Conservation (phyloP, 1,140 invertebrate species). For the Cyrtorhinus lividipennis region DNA sequence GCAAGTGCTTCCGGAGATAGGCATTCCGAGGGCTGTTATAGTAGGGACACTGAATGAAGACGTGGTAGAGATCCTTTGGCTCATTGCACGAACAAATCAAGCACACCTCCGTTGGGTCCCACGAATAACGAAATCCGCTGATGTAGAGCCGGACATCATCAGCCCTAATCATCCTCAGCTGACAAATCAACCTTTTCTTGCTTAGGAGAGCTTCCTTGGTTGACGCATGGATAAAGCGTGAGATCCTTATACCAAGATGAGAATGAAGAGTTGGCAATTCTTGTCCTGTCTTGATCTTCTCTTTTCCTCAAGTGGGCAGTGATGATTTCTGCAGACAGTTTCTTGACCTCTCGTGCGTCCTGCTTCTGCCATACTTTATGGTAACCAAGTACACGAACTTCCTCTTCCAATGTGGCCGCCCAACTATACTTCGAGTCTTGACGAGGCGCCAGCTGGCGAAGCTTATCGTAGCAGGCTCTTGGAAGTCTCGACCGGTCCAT, state of each 20-base stretch:
- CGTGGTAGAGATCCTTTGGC: neutral
- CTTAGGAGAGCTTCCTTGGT: neutral
- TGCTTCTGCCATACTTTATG: too few relatives aligned
- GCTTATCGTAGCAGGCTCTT: conserved; percentile 5
- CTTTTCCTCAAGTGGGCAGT: neutral
- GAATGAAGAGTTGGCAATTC: neutral
- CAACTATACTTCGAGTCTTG: neutral
- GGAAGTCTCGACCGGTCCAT: neutral
- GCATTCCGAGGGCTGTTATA: neutral
- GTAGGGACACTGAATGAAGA: too few relatives aligned
- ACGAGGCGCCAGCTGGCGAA: neutral
- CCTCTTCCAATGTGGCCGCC: neutral
- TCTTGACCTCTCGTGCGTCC: neutral
- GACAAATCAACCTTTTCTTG: neutral
- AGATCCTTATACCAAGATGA: neutral
- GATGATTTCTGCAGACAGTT: neutral
- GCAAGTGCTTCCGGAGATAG: neutral
- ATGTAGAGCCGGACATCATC: neutral
- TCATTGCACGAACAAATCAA: neutral
- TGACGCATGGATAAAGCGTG: neutral
- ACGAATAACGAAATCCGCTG: neutral
- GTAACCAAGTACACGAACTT: neutral
- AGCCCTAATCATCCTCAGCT: neutral
- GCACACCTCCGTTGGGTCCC: neutral
- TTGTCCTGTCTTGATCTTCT: neutral